Conservation (phyloP, 2,888 invertebrate species). For the Perizoma affinitatum region DNA sequence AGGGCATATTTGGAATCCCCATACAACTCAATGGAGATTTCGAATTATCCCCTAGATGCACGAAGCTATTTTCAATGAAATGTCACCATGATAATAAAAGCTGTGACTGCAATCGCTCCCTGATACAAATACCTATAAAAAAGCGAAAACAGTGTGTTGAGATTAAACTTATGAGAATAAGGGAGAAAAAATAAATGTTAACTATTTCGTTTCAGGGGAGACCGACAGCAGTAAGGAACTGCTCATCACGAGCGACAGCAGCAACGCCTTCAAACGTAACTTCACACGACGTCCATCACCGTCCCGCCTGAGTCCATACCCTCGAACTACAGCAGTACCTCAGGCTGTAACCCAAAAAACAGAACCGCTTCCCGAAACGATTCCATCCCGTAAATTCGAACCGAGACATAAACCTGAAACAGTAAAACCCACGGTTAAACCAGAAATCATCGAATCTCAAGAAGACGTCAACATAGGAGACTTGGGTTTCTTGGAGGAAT, state of each 20-base stretch:
- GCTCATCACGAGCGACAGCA: slow-evolving; percentile 84
- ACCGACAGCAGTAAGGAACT: slow-evolving; percentile 85
- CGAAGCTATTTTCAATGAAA: too few species aligned
- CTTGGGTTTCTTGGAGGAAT: slow-evolving; percentile 59
- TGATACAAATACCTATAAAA: too few species aligned
- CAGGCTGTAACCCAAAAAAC: slow-evolving; percentile 16
- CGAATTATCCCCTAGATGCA: too few species aligned
- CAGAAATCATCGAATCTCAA: slow-evolving; percentile 40
- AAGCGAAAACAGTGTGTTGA: too few species aligned
- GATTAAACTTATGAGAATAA: too few species aligned
- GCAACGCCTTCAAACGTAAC: slow-evolving; percentile 63
- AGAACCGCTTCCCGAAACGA: slow-evolving; percentile 15
- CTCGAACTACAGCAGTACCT: slow-evolving; percentile 26
- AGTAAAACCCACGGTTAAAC: slow-evolving; percentile 30
- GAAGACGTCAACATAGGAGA: slow-evolving; percentile 60
- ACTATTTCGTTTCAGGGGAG: slow-evolving; percentile 64
- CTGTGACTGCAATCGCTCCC: too few species aligned
- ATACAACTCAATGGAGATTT: too few species aligned
- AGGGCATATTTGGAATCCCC: too few species aligned
- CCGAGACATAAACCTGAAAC: slow-evolving; percentile 25
- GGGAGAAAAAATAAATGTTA: too few species aligned
- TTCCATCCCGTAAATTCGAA: slow-evolving; percentile 15
- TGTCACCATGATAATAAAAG: too few species aligned
- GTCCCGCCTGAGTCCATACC: slow-evolving; percentile 66
- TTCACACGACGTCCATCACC: slow-evolving; percentile 67